phyloP scores from a whole-genome alignment of 2,797 vertebrate species.

The Vipera ursinii region DNA sequence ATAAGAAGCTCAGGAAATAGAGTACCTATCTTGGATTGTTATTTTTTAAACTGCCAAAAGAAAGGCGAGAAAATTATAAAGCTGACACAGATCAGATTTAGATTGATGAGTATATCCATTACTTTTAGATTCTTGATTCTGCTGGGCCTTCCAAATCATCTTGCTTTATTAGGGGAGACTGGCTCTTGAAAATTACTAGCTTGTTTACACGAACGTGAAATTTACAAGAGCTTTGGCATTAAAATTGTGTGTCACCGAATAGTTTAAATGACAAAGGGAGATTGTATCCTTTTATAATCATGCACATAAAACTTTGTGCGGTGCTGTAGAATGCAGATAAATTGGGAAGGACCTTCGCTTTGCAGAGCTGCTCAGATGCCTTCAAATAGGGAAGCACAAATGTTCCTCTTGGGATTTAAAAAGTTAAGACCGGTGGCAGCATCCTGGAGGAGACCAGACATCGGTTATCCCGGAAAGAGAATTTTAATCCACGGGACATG shows the following conservation, averaged over 20 bases:
- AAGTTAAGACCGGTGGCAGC: neutral
- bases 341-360: constrained; percentile 1
- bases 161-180: neutral
- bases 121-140: neutral
- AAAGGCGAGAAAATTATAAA: neutral
- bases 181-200: constrained; percentile 29
- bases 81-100: neutral
- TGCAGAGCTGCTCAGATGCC: neutral
- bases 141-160: neutral
- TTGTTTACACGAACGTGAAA: constrained; percentile 28
- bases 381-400: rapidly evolving
- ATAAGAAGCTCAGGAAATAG: neutral
- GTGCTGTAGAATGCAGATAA: constrained; percentile 1
- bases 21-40: neutral
- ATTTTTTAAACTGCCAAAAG: neutral
- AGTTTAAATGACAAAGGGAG: constrained; percentile 37
- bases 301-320: constrained; percentile 43
- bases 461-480: constrained; percentile 26
- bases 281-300: constrained; percentile 34
- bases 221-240: constrained; percentile 36
- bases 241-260: constrained; percentile 13
- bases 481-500: neutral
- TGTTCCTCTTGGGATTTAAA: constrained; percentile 16
- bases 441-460: neutral
- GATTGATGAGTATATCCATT: neutral